These are phyloP conservation scores for Leptinotarsa texana DNA, from an alignment of 1,140 invertebrate species.

Conservation along the genomic window DNA sequence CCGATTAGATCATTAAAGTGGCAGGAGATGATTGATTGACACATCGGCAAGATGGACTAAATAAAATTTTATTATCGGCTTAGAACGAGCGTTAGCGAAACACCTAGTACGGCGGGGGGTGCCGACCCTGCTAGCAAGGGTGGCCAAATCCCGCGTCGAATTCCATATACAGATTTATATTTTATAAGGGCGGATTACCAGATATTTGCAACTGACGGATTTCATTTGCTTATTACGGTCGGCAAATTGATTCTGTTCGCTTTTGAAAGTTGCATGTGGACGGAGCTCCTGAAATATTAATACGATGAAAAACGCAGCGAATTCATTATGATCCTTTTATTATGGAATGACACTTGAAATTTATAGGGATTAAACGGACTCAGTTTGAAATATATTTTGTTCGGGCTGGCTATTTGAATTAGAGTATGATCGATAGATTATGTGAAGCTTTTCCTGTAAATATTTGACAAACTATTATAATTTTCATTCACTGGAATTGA, in stretches of 20 bases:
- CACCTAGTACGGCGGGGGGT: constrained; percentile 36
- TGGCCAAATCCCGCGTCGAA: constrained; percentile 44
- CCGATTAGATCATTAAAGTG: constrained; percentile 27
- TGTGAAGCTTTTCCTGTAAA: too few relatives aligned
- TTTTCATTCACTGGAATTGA: too few relatives aligned
- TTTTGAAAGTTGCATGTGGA: constrained; percentile 27
- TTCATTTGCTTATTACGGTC: constrained; percentile 45
- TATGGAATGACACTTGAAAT: constrained; percentile 20
- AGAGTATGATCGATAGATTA: neutral
- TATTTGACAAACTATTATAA: too few relatives aligned
- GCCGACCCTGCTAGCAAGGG: constrained; percentile 38
- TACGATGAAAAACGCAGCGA: constrained; percentile 22
- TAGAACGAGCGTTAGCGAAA: constrained; percentile 42
- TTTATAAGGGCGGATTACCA: constrained; percentile 45
- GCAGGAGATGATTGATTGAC: constrained; percentile 38
- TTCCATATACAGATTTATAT: constrained; percentile 49
- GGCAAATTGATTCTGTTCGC: constrained; percentile 40
- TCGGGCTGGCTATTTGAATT: neutral
- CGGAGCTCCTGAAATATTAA: constrained; percentile 23
- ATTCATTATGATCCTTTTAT: constrained; percentile 25
- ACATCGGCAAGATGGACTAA: constrained; percentile 41
- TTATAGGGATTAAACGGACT: constrained; percentile 3
- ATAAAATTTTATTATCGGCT: constrained; percentile 49
- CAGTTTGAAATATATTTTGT: neutral
- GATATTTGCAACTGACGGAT: constrained; percentile 48